Evolutionary conservation across 2,113 vertebrate species (phyloP), one percentile per base, ranked within the genome.

Genomic region (Gobio gobio): DNA sequence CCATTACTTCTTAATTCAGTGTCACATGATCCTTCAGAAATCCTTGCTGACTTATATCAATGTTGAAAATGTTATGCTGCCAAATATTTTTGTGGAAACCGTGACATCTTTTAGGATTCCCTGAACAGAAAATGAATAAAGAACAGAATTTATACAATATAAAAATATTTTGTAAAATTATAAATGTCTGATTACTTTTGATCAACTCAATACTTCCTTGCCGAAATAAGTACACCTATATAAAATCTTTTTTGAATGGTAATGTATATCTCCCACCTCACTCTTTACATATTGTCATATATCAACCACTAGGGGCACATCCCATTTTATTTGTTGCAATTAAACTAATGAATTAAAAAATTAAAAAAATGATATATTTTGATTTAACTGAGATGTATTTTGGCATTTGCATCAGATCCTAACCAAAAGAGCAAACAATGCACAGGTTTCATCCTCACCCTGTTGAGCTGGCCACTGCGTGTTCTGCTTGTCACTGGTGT

Each of bases 401-500:
- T 66, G 26, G 63, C 63, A 66, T 36, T 14, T 18, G 36, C 63
- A 66, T 33, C 33, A 33, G 26, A 3, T 43, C 3, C 20, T 45
- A n/a, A 18, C 20, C 1, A 72, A 73, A 45, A 24, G 20, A 29
- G 13, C 22, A 24, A 54, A 43, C 5, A 63, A 45, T 13, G 24
- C 49, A 20, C 24, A 33, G 13, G 13, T 47, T 51, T 26, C 0
- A 1, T 80, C 88, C 91, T 91, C 93, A 98, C 98, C 94, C 89
- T 93, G 80, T 95, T 95, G 84, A 96, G 94, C 83, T 97, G 96
- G 78, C 88, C 87, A 94, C 93, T 96, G 89, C 93, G 95, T 88
- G 95, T 95, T 86, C 95, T 96, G 81, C 93, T 88, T 33, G 93
- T 89, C 86, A 96, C 90, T 4, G 95, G 92, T 1, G 91, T 91